Base-by-base conservation (phyloP, 2,113 vertebrate species). In the Ceyx cyanopectus region DNA sequence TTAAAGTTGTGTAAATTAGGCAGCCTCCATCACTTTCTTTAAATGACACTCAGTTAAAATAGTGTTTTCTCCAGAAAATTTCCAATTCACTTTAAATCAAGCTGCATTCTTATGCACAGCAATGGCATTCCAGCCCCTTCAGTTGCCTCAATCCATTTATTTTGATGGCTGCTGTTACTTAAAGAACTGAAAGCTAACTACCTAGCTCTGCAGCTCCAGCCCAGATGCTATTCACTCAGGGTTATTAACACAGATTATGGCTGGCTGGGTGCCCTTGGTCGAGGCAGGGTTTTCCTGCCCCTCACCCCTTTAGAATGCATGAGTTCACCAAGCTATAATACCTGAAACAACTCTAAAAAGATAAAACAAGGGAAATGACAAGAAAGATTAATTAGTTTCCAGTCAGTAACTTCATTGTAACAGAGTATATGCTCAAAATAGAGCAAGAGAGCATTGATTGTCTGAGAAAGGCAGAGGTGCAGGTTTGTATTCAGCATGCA, bases 231-330 rank as follows among this genome's bases (percentile, higher is more conserved):
- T 24, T 84, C 51, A 69, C 30, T 34, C 22, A 43, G 29, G 11
- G 15, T 79, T 51, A 72, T 2, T 62, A 53, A 72, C 24, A 45
- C 6, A 68, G 51, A 48, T 54, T n/a, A 41, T 2, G 2, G 46
- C 30, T 37, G 29, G 6, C 30, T 81, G 53, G 4, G 1, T 14
- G 21, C 7, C 41, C 63, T 51, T 40, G 9, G 11, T 62, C 50
- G 62, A 74, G 45, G 30, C 32, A n/a, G 41, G 1, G 0, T 41
- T 34, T 37, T 63, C 57, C 46, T 30, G 67, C 69, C 61, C 26
- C 45, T 77, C n/a, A n/a, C 4, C 18, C 12, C 23, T 32, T 24
- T 10, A 61, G 0, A 1, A 6, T 1, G 3, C 20, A 24, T 1
- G 1, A 60, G 45, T 16, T 68, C 73, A 56, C 27, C 32, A 40